phyloP scores from a whole-genome alignment of 2,797 vertebrate species.

The Rhyacichthys aspro region DNA sequence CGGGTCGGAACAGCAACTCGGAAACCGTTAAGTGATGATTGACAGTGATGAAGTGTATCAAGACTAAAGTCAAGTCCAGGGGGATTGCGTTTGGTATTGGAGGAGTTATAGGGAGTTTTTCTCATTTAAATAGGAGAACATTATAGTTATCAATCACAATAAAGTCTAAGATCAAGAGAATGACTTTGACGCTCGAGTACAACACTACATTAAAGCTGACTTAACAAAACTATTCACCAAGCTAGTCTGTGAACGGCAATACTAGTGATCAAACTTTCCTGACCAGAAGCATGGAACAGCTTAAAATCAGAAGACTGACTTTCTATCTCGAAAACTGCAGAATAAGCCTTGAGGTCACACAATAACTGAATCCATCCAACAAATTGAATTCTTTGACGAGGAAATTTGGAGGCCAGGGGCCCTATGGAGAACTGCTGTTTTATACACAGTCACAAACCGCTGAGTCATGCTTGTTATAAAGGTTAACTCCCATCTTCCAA shows the following conservation, averaged over 20 bases:
- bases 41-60: too few relatives aligned
- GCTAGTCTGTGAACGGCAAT: neutral
- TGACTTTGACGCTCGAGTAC: neutral
- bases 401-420: neutral
- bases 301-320: neutral
- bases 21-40: too few relatives aligned
- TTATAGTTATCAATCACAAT: too few relatives aligned
- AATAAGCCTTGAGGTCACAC: constrained; percentile 3
- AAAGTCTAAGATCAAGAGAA: too few relatives aligned
- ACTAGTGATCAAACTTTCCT: neutral
- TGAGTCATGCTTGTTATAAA: constrained; percentile 35
- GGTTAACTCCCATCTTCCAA: constrained; percentile 11
- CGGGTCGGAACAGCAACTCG: too few relatives aligned
- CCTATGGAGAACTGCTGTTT: neutral
- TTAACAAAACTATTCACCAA: neutral
- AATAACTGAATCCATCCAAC: constrained; percentile 11
- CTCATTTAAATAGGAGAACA: too few relatives aligned
- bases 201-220: neutral
- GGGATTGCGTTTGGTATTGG: too few relatives aligned
- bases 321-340: neutral
- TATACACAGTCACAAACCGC: constrained; percentile 10
- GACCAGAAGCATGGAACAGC: neutral
- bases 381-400: constrained; percentile 5
- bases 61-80: too few relatives aligned
- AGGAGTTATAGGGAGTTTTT: too few relatives aligned